These are phyloP conservation scores for Pogona vitticeps DNA, from an alignment of 2,113 vertebrate species.

Conservation along the genomic window DNA sequence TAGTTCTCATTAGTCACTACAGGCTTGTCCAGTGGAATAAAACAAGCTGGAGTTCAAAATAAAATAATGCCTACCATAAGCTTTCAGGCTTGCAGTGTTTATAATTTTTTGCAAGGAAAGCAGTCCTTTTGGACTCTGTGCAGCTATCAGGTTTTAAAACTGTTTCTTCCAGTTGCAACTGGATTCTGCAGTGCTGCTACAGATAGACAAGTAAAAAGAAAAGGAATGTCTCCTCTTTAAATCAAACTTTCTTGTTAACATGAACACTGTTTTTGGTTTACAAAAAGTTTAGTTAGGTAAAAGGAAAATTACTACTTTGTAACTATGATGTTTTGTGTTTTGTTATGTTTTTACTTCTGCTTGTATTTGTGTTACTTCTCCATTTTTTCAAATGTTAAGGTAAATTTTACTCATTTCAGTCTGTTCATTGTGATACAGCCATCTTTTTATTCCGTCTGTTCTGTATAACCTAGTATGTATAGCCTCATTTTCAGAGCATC, in stretches of 20 bases:
- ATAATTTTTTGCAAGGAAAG: constrained; percentile 28
- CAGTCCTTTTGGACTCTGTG: constrained; percentile 40
- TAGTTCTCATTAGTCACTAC: constrained; percentile 23
- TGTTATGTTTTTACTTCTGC: background rate
- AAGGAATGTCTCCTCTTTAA: background rate
- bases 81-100: constrained; percentile 4
- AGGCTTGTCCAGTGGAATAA: constrained; percentile 3
- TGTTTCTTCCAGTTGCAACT: background rate
- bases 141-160: constrained; percentile 6
- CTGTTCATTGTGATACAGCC: background rate
- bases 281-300: background rate
- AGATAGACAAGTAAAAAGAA: background rate
- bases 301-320: background rate
- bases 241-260: background rate
- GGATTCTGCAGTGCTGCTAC: background rate
- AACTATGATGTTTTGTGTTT: background rate
- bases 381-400: background rate
- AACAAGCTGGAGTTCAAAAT: background rate
- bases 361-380: background rate
- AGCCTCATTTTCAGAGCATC: background rate
- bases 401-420: background rate
- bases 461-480: background rate
- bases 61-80: constrained; percentile 21
- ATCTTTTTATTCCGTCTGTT: background rate
- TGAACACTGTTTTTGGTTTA: background rate